Conservation (phyloP, 2,888 invertebrate species). For the Lasioglossum morio region DNA sequence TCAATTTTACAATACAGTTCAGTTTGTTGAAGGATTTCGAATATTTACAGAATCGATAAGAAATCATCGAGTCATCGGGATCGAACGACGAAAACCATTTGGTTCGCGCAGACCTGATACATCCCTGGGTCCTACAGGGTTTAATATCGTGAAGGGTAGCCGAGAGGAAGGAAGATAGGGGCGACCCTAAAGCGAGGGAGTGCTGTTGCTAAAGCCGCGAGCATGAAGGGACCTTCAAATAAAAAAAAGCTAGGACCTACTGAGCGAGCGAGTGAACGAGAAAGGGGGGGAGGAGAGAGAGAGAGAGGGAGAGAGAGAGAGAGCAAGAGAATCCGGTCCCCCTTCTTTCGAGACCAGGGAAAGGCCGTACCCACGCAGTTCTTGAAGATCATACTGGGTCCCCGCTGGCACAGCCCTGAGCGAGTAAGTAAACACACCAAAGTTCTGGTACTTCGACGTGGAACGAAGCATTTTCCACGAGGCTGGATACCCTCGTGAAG, state of each 20-base stretch:
- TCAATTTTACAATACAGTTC: neutral
- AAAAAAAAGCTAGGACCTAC: slow-evolving; percentile 71
- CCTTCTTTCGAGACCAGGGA: slow-evolving; percentile 66
- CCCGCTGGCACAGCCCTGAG: slow-evolving; percentile 69
- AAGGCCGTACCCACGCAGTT: slow-evolving; percentile 77
- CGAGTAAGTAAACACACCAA: slow-evolving; percentile 68
- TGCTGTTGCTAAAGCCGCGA: slow-evolving; percentile 70
- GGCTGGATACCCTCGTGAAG: slow-evolving; percentile 50
- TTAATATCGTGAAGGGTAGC: slow-evolving; percentile 73
- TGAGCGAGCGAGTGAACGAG: slow-evolving; percentile 39
- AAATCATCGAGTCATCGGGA: neutral
- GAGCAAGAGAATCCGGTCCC: slow-evolving; percentile 47
- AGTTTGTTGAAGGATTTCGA: neutral
- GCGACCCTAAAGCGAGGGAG: slow-evolving; percentile 77
- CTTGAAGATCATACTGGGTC: slow-evolving; percentile 70
- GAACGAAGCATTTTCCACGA: slow-evolving; percentile 56
- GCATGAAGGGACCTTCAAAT: slow-evolving; percentile 78
- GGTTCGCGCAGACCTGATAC: slow-evolving; percentile 42
- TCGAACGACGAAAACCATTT: slow-evolving; percentile 7
- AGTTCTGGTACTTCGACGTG: slow-evolving; percentile 51
- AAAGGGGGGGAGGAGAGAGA: neutral
- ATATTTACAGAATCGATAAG: neutral
- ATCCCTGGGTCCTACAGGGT: slow-evolving; percentile 75
- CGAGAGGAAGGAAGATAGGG: slow-evolving; percentile 73
- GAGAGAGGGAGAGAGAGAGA: slow-evolving; percentile 15